Evolutionary conservation across 2,888 invertebrate species (phyloP).

Genomic region (Volucella inflata): DNA sequence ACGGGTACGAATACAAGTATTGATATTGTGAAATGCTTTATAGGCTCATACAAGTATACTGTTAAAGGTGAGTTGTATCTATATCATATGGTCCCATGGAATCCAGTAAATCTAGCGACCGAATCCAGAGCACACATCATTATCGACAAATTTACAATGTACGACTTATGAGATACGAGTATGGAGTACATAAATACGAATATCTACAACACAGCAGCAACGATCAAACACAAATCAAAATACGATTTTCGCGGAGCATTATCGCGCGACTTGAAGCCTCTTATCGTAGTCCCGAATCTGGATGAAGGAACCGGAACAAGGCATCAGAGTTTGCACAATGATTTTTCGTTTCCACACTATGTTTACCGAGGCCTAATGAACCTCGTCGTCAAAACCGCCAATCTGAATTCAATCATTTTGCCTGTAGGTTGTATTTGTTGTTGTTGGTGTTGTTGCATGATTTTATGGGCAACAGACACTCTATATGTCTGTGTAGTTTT

Average conservation of each 20-base stretch:
- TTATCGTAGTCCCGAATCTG: constrained; percentile 25
- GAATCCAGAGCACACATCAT: constrained; percentile 78
- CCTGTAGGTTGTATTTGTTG: not conserved
- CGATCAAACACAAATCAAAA: constrained; percentile 83
- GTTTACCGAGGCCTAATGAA: constrained; percentile 72
- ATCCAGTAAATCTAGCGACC: constrained; percentile 1
- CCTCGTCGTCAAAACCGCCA: constrained; percentile 71
- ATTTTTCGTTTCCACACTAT: constrained; percentile 47
- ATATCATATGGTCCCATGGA: constrained; percentile 3
- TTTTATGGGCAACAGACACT: not conserved
- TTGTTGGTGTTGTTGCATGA: constrained; percentile 23
- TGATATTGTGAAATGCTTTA: not conserved
- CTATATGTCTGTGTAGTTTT: constrained; percentile 17
- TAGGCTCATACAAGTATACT: constrained; percentile 16
- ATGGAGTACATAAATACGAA: constrained; percentile 79
- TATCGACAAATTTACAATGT: constrained; percentile 81
- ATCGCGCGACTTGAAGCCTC: constrained; percentile 66
- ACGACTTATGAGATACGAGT: no score
- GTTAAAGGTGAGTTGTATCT: constrained; percentile 36
- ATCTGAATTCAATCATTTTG: constrained; percentile 61
- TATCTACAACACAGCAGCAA: constrained; percentile 53
- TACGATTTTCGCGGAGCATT: constrained; percentile 78
- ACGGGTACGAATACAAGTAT: not conserved
- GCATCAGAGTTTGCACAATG: constrained; percentile 50
- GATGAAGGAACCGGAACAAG: constrained; percentile 46